Conservation (phyloP, 2,888 invertebrate species). For the Pimpla rufipes region DNA sequence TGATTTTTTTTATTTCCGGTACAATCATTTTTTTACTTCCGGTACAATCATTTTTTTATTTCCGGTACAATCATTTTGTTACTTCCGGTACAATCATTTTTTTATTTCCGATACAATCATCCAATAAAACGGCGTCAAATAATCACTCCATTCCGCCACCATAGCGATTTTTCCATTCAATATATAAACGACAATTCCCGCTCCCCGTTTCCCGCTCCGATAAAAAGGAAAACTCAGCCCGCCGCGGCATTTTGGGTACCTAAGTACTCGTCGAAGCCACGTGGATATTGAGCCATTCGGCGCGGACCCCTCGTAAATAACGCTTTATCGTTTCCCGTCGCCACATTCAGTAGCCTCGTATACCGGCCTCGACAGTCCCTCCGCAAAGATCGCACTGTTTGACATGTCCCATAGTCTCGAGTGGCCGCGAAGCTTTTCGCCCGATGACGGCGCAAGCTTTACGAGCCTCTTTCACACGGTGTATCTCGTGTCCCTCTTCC, state of each 20-base stretch:
- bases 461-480: background rate
- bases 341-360: background rate
- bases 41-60: too few relatives aligned
- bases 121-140: too few relatives aligned
- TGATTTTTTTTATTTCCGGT: too few relatives aligned
- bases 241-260: background rate
- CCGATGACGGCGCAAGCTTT: background rate
- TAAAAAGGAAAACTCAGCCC: too few relatives aligned
- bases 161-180: too few relatives aligned
- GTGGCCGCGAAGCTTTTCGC: background rate
- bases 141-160: too few relatives aligned
- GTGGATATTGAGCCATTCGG: background rate
- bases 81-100: too few relatives aligned
- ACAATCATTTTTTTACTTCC: too few relatives aligned
- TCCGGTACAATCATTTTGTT: too few relatives aligned
- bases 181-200: too few relatives aligned
- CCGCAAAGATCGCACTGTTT: background rate
- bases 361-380: background rate
- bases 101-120: too few relatives aligned
- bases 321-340: slow-evolving; percentile 7
- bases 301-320: slow-evolving; percentile 5
- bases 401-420: background rate
- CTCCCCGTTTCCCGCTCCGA: too few relatives aligned
- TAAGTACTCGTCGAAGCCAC: background rate
- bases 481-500: background rate